phyloP scores from a whole-genome alignment of 2,888 invertebrate species.

The Neoscelio sp. region DNA sequence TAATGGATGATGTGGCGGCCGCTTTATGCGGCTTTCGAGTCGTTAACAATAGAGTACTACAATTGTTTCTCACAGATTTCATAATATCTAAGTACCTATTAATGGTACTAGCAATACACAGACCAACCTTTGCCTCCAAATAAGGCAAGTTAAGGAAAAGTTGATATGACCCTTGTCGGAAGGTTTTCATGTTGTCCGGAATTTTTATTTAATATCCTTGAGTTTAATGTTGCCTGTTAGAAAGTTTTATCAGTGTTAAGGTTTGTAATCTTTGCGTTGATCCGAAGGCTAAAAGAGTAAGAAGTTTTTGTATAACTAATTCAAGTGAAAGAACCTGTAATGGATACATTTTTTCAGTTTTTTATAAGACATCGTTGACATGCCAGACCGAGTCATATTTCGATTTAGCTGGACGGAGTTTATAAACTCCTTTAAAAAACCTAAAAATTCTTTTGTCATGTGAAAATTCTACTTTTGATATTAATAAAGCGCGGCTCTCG shows the following conservation, averaged over 20 bases:
- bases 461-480: conserved; percentile 33
- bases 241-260: conserved; percentile 38
- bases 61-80: conserved; percentile 1
- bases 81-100: conserved; percentile 21
- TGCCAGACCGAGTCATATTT: background rate
- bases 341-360: conserved; percentile 17
- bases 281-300: conserved; percentile 39
- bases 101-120: conserved; percentile 38
- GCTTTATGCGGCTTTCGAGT: conserved; percentile 25
- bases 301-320: conserved; percentile 28
- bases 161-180: conserved; percentile 22
- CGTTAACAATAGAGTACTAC: conserved; percentile 26
- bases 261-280: conserved; percentile 54
- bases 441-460: conserved; percentile 24
- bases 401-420: conserved; percentile 26
- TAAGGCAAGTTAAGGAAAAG: conserved; percentile 32
- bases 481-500: conserved; percentile 53
- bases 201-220: conserved; percentile 18
- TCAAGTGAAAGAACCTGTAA: conserved; percentile 2
- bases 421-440: conserved; percentile 50
- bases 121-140: conserved; percentile 6
- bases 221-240: background rate
- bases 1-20: background rate
- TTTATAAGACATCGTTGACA: conserved; percentile 26
- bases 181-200: conserved; percentile 37